phyloP scores from a whole-genome alignment of 2,797 vertebrate genomes.

The Peromyscus eremicus region DNA sequence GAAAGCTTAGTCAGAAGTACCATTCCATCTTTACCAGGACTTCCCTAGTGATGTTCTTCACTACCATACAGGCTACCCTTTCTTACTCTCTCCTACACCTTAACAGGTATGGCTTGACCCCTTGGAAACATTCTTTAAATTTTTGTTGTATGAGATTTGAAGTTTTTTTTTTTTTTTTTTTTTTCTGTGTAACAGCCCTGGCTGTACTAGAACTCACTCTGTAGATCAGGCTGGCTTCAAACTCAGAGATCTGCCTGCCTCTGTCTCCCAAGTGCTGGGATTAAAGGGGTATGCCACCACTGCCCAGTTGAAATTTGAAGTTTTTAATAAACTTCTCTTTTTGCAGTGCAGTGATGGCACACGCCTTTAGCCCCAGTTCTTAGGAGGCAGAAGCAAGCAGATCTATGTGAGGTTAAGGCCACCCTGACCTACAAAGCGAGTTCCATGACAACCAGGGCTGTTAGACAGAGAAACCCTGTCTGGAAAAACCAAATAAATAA shows the following conservation, averaged over 20 bases:
- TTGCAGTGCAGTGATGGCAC: background rate
- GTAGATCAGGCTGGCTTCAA: too few relatives aligned
- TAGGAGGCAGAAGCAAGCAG: background rate
- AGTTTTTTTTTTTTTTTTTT: background rate
- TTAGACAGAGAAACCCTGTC: background rate
- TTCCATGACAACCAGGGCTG: background rate
- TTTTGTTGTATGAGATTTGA: background rate
- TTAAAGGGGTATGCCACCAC: background rate
- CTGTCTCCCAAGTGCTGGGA: background rate
- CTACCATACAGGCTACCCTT: background rate
- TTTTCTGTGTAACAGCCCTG: too few relatives aligned
- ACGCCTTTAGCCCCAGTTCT: background rate
- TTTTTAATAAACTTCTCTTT: slow-evolving; percentile 8
- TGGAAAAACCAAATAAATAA: background rate
- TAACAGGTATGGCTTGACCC: background rate
- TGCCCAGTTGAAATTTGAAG: too few relatives aligned
- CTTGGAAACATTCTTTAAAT: background rate
- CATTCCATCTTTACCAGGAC: background rate
- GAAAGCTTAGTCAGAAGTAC: background rate
- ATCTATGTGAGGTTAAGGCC: background rate
- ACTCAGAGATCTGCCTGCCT: too few relatives aligned
- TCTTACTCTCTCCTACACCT: background rate
- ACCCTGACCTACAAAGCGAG: background rate
- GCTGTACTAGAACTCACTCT: too few relatives aligned
- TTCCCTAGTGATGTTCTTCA: background rate